Percentiles rank a stretch among this genome's conserved stretches.
These are phyloP conservation scores for Chelonus insularis DNA, from an alignment of 1,140 invertebrate genomes.

Conservation along the genomic window DNA sequence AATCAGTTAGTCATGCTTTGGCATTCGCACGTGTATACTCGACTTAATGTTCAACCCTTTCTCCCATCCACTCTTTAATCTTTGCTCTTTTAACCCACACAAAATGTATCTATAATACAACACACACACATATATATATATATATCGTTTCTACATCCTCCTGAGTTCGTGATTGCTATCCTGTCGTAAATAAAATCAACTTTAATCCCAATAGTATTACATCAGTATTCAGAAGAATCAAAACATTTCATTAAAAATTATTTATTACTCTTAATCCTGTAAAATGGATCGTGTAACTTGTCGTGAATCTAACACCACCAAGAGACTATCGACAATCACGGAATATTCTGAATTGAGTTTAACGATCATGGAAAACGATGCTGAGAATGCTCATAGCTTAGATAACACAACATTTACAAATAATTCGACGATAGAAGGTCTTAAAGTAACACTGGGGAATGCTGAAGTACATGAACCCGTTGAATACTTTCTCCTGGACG, in stretches of 20 bases:
- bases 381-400: conserved; percentile 26
- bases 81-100: no score
- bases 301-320: conserved; percentile 36
- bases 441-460: conserved; percentile 18
- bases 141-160: no score
- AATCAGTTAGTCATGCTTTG: conserved; percentile 33
- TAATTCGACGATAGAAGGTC: background rate
- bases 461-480: conserved; percentile 31
- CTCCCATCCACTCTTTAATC: background rate
- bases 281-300: conserved; percentile 40
- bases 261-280: background rate
- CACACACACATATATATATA: no score
- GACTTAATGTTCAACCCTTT: background rate
- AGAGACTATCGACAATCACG: conserved; percentile 45
- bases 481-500: conserved; percentile 46
- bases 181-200: no score
- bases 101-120: no score
- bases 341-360: conserved; percentile 38
- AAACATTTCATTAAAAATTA: background rate
- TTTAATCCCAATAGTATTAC: no score
- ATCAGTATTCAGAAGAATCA: no score
- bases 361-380: conserved; percentile 23
- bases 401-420: conserved; percentile 6
- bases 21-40: conserved; percentile 1
- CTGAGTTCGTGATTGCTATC: no score